Conservation (phyloP, 2,797 vertebrate species). For the Dicrostonyx torquatus region DNA sequence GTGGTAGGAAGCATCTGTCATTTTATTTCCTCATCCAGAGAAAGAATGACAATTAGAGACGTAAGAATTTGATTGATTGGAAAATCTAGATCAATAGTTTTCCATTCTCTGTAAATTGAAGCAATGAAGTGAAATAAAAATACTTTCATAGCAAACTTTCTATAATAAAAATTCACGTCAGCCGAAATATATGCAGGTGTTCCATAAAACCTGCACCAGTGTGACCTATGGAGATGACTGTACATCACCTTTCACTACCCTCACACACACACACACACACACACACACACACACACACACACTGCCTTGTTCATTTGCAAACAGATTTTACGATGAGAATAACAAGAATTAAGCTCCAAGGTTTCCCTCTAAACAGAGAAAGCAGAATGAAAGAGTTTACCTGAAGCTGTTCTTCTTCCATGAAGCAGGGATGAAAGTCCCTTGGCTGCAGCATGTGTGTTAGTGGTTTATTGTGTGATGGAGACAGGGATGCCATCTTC, state of each 20-base stretch:
- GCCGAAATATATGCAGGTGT: neutral
- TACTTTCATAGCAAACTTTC: neutral
- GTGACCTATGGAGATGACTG: neutral
- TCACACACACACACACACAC: neutral
- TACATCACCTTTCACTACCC: neutral
- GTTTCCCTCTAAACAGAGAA: constrained; percentile 16
- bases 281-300: neutral
- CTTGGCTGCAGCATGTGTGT: neutral
- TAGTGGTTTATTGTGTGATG: neutral
- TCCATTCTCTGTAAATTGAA: constrained; percentile 13
- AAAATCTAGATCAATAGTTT: constrained; percentile 1
- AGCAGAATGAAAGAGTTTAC: neutral
- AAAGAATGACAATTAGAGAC: neutral
- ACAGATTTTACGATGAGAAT: neutral
- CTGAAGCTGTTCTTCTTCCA: constrained; percentile 29
- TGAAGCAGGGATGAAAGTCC: neutral
- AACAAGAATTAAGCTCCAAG: neutral
- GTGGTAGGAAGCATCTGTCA: neutral
- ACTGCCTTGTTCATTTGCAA: neutral
- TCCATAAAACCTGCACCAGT: too few species aligned
- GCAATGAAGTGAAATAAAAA: neutral
- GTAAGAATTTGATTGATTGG: constrained; percentile 19
- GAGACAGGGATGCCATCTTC: constrained; percentile 50
- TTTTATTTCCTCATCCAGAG: neutral
- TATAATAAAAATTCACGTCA: neutral